Conservation (phyloP, 2,113 vertebrate species). For the Pitta sordida region DNA sequence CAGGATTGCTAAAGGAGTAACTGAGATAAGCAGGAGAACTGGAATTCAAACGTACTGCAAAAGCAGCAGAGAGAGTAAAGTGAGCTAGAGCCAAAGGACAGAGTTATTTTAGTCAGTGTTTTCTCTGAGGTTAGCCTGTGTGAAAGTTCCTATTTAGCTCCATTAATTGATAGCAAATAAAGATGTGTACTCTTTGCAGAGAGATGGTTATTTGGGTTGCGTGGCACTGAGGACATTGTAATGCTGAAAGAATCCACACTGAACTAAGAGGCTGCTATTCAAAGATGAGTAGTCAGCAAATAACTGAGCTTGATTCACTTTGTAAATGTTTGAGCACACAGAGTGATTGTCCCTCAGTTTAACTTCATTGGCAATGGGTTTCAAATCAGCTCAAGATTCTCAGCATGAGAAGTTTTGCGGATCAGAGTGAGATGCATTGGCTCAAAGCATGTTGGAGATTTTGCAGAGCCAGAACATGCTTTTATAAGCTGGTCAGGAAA, state of each 20-base stretch:
- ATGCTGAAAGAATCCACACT: conserved; percentile 1
- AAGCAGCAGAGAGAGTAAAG: background rate
- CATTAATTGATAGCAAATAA: conserved; percentile 27
- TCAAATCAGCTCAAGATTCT: background rate
- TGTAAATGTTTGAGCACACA: conserved; percentile 13
- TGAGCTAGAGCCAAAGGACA: background rate
- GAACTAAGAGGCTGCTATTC: conserved; percentile 15
- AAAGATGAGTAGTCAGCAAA: conserved; percentile 43
- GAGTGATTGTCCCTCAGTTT: conserved; percentile 19
- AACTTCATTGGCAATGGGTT: background rate
- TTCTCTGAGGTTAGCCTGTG: background rate
- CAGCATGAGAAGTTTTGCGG: background rate
- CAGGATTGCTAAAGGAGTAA: background rate
- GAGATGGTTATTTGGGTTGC: background rate
- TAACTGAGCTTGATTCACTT: conserved; percentile 6
- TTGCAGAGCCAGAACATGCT: background rate
- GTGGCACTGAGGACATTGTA: background rate
- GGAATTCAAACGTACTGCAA: background rate
- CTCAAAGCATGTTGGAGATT: background rate
- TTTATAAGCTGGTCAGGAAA: background rate
- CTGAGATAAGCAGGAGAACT: background rate
- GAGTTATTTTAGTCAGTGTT: conserved; percentile 10
- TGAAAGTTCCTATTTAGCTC: background rate
- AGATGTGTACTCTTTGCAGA: background rate
- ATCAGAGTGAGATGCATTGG: conserved; percentile 20